A percentile compares a stretch with the other conserved stretches of the same genome.
Evolutionary conservation across 2,888 invertebrate genomes (phyloP).

Genomic region (Campoletis raptor): DNA sequence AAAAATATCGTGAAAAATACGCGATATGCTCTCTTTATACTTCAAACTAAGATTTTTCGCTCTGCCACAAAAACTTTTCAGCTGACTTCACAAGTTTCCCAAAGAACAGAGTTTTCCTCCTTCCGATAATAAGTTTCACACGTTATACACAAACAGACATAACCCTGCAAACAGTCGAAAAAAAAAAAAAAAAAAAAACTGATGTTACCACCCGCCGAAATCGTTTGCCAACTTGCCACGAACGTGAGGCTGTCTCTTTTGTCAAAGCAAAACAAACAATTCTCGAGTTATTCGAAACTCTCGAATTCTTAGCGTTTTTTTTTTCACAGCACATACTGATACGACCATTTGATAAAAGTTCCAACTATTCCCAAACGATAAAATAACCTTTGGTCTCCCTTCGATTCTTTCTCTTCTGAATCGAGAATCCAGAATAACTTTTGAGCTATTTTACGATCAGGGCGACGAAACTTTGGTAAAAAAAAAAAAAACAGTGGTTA

Average conservation of each 20-base stretch:
- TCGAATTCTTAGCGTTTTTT: neutral
- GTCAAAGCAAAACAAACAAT: neutral
- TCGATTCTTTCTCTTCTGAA: neutral
- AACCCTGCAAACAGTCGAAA: neutral
- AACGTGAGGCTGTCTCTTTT: slow-evolving; percentile 1
- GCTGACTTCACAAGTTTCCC: slow-evolving; percentile 25
- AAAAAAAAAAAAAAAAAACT: neutral
- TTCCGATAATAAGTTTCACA: slow-evolving; percentile 39
- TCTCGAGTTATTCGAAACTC: slow-evolving; percentile 6
- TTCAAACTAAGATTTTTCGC: slow-evolving; percentile 40
- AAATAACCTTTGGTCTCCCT: slow-evolving; percentile 10
- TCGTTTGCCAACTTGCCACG: slow-evolving; percentile 16
- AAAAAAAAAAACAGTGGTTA: neutral
- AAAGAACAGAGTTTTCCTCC: slow-evolving; percentile 25
- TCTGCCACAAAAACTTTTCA: slow-evolving; percentile 48
- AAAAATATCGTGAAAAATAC: neutral
- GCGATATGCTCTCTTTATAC: slow-evolving; percentile 4
- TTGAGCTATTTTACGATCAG: neutral
- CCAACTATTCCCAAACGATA: slow-evolving; percentile 10
- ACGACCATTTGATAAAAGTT: slow-evolving; percentile 7
- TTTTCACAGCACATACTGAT: neutral
- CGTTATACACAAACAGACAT: slow-evolving; percentile 1
- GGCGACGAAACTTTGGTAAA: neutral
- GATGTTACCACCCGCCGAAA: slow-evolving; percentile 19
- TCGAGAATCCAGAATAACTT: neutral